Conservation (phyloP, 2,888 invertebrate species). For the Lamellibrachia satsuma region DNA sequence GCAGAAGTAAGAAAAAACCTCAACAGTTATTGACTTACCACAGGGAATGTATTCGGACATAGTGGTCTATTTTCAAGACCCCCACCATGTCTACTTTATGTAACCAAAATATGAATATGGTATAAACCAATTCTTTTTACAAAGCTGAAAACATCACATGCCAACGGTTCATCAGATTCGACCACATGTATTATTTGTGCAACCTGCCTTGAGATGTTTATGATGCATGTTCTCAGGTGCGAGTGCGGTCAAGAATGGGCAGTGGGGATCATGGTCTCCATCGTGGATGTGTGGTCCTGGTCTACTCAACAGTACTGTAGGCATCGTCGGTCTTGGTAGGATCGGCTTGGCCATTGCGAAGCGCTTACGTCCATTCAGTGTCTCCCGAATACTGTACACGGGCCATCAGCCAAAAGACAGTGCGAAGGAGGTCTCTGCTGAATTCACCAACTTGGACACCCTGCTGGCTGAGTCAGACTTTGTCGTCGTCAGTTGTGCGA, state of each 20-base stretch:
- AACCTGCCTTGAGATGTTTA: too few relatives aligned
- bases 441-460: slow-evolving; percentile 48
- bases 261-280: slow-evolving; percentile 90
- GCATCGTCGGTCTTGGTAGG: slow-evolving; percentile 65
- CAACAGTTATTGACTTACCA: too few relatives aligned
- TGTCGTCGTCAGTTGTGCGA: slow-evolving; percentile 81
- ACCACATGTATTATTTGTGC: too few relatives aligned
- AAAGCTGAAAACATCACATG: too few relatives aligned
- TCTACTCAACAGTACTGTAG: slow-evolving; percentile 78
- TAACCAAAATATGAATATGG: too few relatives aligned
- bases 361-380: slow-evolving; percentile 80
- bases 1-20: too few relatives aligned
- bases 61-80: too few relatives aligned
- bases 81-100: too few relatives aligned
- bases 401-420: slow-evolving; percentile 26
- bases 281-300: slow-evolving; percentile 90
- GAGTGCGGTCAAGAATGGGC: slow-evolving; percentile 71
- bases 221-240: slow-evolving; percentile 47
- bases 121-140: too few relatives aligned
- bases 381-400: slow-evolving; percentile 76
- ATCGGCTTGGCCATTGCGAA: slow-evolving; percentile 77
- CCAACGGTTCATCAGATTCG: too few relatives aligned
- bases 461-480: slow-evolving; percentile 84
- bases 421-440: slow-evolving; percentile 25
- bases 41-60: too few relatives aligned